Conservation (phyloP, 2,113 vertebrate genomes). For the Alexandromys fortis region DNA sequence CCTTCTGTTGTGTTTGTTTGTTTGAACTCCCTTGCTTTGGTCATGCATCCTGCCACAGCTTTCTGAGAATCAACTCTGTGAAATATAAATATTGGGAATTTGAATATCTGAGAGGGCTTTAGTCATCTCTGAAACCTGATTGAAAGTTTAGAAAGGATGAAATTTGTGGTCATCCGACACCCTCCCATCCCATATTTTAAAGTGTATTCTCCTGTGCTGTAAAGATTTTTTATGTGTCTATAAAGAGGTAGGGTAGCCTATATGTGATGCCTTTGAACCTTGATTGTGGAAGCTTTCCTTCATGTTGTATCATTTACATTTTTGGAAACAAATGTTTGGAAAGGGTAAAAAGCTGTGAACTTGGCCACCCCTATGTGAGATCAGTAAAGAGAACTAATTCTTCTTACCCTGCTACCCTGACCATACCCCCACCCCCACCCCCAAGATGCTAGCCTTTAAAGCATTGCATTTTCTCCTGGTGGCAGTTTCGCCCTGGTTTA, state of each 20-base stretch:
- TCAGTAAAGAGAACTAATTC: neutral
- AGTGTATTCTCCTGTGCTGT: neutral
- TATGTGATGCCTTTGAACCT: neutral
- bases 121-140: neutral
- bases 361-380: neutral
- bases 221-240: neutral
- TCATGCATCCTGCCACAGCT: neutral
- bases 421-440: accelerated
- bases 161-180: neutral
- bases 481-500: conserved; percentile 82
- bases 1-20: neutral
- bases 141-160: neutral
- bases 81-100: neutral
- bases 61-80: neutral
- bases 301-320: neutral
- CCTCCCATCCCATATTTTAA: neutral
- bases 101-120: neutral
- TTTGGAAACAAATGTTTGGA: conserved; percentile 28
- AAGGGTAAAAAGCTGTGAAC: neutral
- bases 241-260: neutral
- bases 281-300: neutral
- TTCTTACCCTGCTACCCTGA: neutral
- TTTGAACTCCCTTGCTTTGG: neutral
- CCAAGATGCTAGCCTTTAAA: neutral
- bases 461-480: neutral